These are phyloP conservation scores for Ischnura elegans DNA, from an alignment of 2,888 invertebrate genomes.

Conservation along the genomic window DNA sequence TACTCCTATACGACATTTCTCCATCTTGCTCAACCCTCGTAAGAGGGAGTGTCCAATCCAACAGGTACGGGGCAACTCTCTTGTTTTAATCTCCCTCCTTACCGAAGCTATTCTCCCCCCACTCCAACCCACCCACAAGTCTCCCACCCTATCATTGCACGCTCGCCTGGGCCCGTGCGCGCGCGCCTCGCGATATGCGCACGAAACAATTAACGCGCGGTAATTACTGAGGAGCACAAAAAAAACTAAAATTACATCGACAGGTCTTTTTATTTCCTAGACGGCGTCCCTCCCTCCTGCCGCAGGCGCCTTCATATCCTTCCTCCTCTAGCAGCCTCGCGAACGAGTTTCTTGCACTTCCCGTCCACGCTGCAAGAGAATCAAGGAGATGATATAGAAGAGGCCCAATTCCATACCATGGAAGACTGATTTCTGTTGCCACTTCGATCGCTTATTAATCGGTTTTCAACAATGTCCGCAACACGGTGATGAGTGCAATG, in stretches of 20 bases:
- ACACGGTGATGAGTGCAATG: no score
- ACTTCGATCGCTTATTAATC: no score
- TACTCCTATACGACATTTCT: not conserved
- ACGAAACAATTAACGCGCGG: slow-evolving; percentile 52
- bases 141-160: not conserved
- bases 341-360: not conserved
- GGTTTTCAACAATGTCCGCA: no score
- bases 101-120: not conserved
- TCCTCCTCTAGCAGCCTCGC: not conserved
- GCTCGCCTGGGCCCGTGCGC: not conserved
- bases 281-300: not conserved
- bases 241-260: not conserved
- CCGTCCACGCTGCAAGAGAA: no score
- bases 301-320: not conserved
- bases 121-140: no score
- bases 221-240: slow-evolving; percentile 36
- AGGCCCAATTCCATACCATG: no score
- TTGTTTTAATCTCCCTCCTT: slow-evolving; percentile 9
- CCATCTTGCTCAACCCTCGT: slow-evolving; percentile 5
- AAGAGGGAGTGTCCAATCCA: not conserved
- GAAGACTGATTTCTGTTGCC: no score
- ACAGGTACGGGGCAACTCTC: not conserved
- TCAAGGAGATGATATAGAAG: no score
- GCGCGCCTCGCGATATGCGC: slow-evolving; percentile 32
- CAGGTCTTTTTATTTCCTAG: slow-evolving; percentile 22